Conservation (phyloP, 2,888 invertebrate species). For the Rhimphoctona megacephalus region DNA sequence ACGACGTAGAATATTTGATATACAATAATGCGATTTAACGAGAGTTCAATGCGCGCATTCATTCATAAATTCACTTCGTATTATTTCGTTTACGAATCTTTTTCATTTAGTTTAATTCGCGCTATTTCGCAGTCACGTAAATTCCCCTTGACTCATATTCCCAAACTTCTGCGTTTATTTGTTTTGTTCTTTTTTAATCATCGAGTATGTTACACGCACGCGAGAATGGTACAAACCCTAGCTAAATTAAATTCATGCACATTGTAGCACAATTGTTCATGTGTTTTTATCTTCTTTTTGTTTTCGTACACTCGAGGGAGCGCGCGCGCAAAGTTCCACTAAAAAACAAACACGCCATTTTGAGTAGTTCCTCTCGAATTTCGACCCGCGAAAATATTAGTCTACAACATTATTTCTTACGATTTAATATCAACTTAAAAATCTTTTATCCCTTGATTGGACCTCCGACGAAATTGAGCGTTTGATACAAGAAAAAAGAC, state of each 20-base stretch:
- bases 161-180: constrained; percentile 15
- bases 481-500: constrained; percentile 30
- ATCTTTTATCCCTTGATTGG: not conserved
- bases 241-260: constrained; percentile 15
- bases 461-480: constrained; percentile 42
- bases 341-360: constrained; percentile 29
- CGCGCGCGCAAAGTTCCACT: not conserved
- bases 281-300: not conserved
- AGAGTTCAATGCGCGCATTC: constrained; percentile 40
- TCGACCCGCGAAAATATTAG: constrained; percentile 69
- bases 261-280: constrained; percentile 17
- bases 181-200: constrained; percentile 11
- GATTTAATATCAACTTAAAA: constrained; percentile 23
- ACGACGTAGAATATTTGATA: constrained; percentile 48
- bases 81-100: not conserved
- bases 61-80: constrained; percentile 16
- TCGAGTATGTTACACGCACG: constrained; percentile 42
- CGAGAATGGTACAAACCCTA: constrained; percentile 33
- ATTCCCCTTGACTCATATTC: not conserved
- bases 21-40: constrained; percentile 58
- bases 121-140: not conserved
- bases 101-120: not conserved
- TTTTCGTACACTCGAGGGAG: not conserved
- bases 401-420: constrained; percentile 13
- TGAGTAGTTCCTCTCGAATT: constrained; percentile 63